Conservation (phyloP, 64 coral and sea anemone species). For the Stylophora pistillata region DNA sequence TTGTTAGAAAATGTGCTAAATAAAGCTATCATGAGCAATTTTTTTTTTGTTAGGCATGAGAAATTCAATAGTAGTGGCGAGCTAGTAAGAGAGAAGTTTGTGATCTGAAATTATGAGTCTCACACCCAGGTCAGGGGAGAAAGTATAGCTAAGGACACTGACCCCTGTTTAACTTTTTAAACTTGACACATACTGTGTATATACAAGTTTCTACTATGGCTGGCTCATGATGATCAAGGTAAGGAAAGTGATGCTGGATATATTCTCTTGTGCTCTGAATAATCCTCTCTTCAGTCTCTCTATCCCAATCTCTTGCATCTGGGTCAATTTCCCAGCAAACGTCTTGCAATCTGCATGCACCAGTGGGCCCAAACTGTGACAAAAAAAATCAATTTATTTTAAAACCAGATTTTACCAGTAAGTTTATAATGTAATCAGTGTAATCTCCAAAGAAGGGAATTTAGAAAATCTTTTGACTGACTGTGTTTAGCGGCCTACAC, state of each 20-base stretch:
- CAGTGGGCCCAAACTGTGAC: slow-evolving; percentile 26
- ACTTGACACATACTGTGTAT: slow-evolving; percentile 36
- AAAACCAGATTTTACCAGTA: neutral
- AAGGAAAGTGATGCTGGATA: slow-evolving; percentile 49
- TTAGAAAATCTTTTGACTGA: no score
- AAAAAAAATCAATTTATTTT: neutral
- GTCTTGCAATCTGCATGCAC: neutral
- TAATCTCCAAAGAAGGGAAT: no score
- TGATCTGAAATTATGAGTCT: no score
- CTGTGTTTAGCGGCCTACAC: no score
- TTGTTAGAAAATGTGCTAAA: no score
- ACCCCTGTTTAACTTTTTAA: neutral
- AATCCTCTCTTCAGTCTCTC: neutral
- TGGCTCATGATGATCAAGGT: slow-evolving; percentile 28
- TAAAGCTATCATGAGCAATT: no score
- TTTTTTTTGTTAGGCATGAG: no score
- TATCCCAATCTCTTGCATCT: slow-evolving; percentile 22
- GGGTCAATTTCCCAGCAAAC: slow-evolving; percentile 14
- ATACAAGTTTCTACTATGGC: slow-evolving; percentile 51
- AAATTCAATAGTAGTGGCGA: no score
- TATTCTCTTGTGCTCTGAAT: slow-evolving; percentile 4
- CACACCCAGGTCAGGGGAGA: no score
- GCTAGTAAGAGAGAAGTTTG: no score
- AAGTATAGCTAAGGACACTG: no score
- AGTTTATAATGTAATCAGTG: no score